phyloP scores from a whole-genome alignment of 1,140 invertebrate species.

The Pinna nobilis region DNA sequence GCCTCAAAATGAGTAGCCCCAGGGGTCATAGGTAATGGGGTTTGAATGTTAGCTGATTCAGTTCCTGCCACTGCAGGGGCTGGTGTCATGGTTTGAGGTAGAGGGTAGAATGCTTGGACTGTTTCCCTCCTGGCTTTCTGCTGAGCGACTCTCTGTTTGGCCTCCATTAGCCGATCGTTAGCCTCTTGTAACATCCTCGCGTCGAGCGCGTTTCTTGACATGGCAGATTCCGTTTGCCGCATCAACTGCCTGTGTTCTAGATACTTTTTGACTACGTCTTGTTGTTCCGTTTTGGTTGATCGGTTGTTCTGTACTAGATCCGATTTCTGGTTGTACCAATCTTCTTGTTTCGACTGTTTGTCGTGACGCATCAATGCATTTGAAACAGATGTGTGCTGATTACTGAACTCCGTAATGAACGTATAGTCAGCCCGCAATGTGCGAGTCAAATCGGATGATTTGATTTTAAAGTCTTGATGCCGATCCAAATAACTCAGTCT shows the following conservation, averaged over 20 bases:
- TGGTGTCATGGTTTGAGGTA: conserved; percentile 52
- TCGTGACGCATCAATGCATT: conserved; percentile 72
- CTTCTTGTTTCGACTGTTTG: conserved; percentile 61
- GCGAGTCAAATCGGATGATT: conserved; percentile 55
- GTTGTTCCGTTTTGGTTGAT: conserved; percentile 60
- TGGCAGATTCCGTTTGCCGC: conserved; percentile 68
- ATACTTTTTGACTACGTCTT: conserved; percentile 67
- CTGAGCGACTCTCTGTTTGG: conserved; percentile 62
- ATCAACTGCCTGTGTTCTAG: conserved; percentile 70
- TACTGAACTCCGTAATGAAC: conserved; percentile 69
- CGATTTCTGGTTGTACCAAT: conserved; percentile 45
- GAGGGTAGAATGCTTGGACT: conserved; percentile 62
- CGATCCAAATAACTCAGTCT: conserved; percentile 62
- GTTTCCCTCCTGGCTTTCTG: conserved; percentile 57
- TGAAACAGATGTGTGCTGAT: conserved; percentile 72
- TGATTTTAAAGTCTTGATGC: conserved; percentile 60
- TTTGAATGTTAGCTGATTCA: conserved; percentile 14
- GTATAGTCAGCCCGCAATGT: conserved; percentile 56
- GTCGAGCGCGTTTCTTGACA: conserved; percentile 63
- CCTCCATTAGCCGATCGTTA: conserved; percentile 67
- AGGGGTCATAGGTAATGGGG: conserved; percentile 38
- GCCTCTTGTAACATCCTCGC: conserved; percentile 67
- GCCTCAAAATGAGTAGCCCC: conserved; percentile 55
- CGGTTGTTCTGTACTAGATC: conserved; percentile 47
- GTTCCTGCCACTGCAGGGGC: conserved; percentile 21